Percentiles rank a stretch among this genome's conserved stretches.
Evolutionary conservation across 2,113 vertebrate genomes (phyloP).

Genomic region (Corythaeola cristata): DNA sequence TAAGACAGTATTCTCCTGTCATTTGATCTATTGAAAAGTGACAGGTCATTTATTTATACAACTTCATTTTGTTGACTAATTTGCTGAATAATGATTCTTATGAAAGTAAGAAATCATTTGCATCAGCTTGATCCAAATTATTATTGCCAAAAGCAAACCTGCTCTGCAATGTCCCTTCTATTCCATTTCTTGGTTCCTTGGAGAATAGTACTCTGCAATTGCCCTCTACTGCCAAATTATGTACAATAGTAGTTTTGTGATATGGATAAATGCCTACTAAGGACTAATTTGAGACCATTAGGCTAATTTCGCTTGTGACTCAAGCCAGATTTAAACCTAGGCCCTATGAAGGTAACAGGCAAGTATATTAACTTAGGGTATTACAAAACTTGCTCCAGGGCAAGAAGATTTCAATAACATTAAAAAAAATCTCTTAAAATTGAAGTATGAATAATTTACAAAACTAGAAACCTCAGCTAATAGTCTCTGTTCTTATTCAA

Average conservation of each 20-base stretch:
- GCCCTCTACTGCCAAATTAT: conserved; percentile 9
- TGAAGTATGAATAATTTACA: conserved; percentile 70
- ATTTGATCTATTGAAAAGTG: neutral
- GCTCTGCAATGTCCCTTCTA: neutral
- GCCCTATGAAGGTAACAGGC: neutral
- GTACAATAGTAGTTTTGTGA: neutral
- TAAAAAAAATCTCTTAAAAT: conserved; percentile 30
- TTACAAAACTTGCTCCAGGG: neutral
- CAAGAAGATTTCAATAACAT: conserved; percentile 41
- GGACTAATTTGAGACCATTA: conserved; percentile 36
- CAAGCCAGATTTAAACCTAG: conserved; percentile 30
- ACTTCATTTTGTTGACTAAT: neutral
- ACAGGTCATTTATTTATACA: neutral
- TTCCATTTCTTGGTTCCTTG: neutral
- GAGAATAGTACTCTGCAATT: neutral
- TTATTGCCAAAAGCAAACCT: neutral
- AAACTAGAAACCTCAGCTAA: conserved; percentile 44
- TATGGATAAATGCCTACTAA: conserved; percentile 19
- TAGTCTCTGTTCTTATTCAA: conserved; percentile 42
- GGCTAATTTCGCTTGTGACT: conserved; percentile 42
- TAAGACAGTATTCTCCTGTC: neutral
- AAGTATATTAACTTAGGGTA: conserved; percentile 32
- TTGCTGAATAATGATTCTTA: neutral
- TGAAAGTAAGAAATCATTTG: conserved; percentile 8
- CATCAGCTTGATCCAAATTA: neutral